A percentile compares a stretch with the other conserved stretches of the same genome.
These are phyloP conservation scores for Dexiosoma caninum DNA, from an alignment of 2,888 invertebrate species.

Conservation along the genomic window DNA sequence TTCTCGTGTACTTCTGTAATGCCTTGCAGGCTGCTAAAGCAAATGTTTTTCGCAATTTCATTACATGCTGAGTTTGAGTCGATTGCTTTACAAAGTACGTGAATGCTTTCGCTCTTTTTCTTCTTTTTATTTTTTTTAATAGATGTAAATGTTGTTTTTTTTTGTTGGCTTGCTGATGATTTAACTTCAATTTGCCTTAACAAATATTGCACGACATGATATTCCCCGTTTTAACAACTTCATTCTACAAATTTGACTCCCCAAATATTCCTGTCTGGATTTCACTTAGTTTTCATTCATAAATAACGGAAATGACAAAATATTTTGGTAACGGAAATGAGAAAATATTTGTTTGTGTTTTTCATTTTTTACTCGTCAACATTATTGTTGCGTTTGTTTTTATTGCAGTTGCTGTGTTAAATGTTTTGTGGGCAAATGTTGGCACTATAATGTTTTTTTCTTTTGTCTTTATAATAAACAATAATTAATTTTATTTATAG, in stretches of 20 bases:
- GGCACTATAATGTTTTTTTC: too few species aligned
- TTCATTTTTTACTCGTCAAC: background rate
- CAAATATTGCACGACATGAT: constrained; percentile 32
- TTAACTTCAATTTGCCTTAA: constrained; percentile 30
- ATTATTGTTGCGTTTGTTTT: background rate
- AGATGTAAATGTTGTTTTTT: constrained; percentile 19
- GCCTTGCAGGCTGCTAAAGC: constrained; percentile 27
- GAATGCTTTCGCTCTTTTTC: background rate
- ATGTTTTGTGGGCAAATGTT: background rate
- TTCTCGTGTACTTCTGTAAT: background rate
- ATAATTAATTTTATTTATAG: too few species aligned
- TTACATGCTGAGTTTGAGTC: constrained; percentile 29
- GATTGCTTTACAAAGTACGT: constrained; percentile 29
- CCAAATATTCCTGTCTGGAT: background rate
- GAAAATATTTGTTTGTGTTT: constrained; percentile 64
- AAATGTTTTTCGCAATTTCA: constrained; percentile 44
- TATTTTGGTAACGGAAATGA: constrained; percentile 70
- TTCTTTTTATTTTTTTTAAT: constrained; percentile 7
- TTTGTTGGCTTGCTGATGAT: constrained; percentile 39
- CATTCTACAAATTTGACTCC: constrained; percentile 8
- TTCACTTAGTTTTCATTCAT: constrained; percentile 32
- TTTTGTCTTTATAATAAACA: too few species aligned
- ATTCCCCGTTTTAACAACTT: constrained; percentile 20
- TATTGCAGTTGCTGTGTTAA: background rate
- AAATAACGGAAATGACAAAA: constrained; percentile 67